These are phyloP conservation scores for Catharus bicknelli DNA, from an alignment of 2,113 vertebrate species.

Conservation along the genomic window DNA sequence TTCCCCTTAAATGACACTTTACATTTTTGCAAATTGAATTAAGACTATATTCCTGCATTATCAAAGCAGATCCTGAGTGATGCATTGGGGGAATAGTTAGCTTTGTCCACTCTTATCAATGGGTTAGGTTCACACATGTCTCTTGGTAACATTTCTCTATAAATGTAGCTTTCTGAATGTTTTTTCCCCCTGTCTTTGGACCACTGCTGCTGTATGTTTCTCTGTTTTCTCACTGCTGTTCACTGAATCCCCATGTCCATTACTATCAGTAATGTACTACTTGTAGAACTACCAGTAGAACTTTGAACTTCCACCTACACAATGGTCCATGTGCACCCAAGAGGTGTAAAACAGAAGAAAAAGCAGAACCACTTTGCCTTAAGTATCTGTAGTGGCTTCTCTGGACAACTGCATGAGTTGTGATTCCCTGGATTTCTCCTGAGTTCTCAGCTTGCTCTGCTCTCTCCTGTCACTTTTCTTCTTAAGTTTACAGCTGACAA, in stretches of 20 bases:
- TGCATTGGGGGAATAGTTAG: rapidly evolving
- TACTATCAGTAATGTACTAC: not conserved
- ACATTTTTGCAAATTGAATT: slow-evolving; percentile 53
- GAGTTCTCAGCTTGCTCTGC: not conserved
- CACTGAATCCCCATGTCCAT: not conserved
- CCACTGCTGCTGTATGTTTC: not conserved
- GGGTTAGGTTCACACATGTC: not conserved
- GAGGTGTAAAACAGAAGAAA: not conserved
- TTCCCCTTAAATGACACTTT: slow-evolving; percentile 6
- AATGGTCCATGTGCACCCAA: not conserved
- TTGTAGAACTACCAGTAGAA: not conserved
- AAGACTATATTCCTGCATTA: not conserved
- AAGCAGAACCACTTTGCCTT: not conserved
- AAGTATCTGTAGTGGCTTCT: not conserved
- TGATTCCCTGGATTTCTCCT: not conserved
- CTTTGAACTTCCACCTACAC: not conserved
- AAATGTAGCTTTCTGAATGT: not conserved
- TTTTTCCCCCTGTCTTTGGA: rapidly evolving
- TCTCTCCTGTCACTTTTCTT: not conserved
- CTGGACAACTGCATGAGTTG: not conserved
- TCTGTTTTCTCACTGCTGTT: not conserved
- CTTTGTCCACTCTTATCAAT: not conserved
- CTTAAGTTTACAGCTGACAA: not conserved
- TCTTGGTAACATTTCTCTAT: not conserved
- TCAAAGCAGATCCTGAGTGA: not conserved